Conservation (phyloP, 2,888 invertebrate species). For the Harpagoxenus sublaevis region DNA sequence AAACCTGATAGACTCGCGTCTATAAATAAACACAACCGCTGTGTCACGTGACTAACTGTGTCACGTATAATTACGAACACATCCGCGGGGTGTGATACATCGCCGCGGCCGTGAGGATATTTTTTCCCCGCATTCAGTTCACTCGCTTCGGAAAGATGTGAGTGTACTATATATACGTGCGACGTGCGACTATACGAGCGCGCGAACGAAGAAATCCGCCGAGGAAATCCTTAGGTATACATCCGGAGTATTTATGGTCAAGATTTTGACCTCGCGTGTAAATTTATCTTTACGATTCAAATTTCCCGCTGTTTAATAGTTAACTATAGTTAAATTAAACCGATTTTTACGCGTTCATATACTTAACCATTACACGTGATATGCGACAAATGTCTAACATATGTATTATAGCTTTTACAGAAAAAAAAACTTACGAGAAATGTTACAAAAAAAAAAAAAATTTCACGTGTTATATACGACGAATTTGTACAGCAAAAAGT, state of each 20-base stretch:
- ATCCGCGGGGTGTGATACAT: background rate
- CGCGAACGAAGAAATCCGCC: background rate
- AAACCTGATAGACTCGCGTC: slow-evolving; percentile 14
- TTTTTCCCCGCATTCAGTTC: slow-evolving; percentile 3
- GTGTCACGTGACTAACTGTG: slow-evolving; percentile 18
- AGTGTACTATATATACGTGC: background rate
- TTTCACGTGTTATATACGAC: background rate
- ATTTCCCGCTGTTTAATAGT: background rate
- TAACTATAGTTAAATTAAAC: no score
- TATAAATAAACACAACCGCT: slow-evolving; percentile 39
- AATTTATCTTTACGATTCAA: background rate
- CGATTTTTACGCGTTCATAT: no score
- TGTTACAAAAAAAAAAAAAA: background rate
- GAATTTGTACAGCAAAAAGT: background rate
- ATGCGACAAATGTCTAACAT: background rate
- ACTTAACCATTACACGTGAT: background rate
- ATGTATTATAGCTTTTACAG: background rate
- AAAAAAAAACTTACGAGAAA: background rate
- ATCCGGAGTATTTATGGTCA: background rate
- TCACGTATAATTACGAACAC: slow-evolving; percentile 14
- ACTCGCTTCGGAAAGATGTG: background rate
- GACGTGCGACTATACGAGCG: no score
- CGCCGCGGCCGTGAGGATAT: slow-evolving; percentile 12
- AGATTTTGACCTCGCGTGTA: background rate
- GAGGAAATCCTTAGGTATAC: background rate